phyloP scores from a whole-genome alignment of 2,888 invertebrate species.

The Melanargia galathea region DNA sequence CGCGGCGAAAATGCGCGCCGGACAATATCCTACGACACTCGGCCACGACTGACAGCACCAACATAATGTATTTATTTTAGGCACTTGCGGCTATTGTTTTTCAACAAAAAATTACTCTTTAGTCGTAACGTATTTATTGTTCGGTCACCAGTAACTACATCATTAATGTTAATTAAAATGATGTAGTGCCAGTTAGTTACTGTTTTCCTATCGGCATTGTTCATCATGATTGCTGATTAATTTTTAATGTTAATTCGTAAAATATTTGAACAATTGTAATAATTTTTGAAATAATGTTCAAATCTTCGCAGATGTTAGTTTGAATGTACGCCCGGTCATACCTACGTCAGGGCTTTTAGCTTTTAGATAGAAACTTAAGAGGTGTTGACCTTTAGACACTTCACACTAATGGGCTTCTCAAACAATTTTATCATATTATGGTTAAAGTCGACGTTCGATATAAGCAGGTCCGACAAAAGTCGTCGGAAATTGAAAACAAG shows the following conservation, averaged over 20 bases:
- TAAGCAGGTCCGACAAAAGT: background rate
- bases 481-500: background rate
- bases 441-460: background rate
- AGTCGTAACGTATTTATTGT: constrained; percentile 58
- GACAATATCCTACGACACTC: constrained; percentile 70
- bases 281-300: background rate
- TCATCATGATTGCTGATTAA: constrained; percentile 25
- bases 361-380: background rate
- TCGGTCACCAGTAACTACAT: constrained; percentile 62
- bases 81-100: constrained; percentile 65
- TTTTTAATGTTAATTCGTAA: constrained; percentile 35
- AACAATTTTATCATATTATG: background rate
- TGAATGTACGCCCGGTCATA: background rate
- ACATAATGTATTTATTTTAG: constrained; percentile 76
- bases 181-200: constrained; percentile 41
- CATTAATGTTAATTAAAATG: constrained; percentile 63
- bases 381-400: background rate
- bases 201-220: constrained; percentile 33
- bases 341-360: background rate
- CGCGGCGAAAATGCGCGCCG: constrained; percentile 67
- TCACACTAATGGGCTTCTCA: background rate
- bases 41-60: constrained; percentile 63
- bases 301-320: background rate
- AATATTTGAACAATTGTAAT: constrained; percentile 19
- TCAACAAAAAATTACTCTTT: constrained; percentile 60